Conservation (phyloP, 1,140 invertebrate species). For the Atta cephalotes region DNA sequence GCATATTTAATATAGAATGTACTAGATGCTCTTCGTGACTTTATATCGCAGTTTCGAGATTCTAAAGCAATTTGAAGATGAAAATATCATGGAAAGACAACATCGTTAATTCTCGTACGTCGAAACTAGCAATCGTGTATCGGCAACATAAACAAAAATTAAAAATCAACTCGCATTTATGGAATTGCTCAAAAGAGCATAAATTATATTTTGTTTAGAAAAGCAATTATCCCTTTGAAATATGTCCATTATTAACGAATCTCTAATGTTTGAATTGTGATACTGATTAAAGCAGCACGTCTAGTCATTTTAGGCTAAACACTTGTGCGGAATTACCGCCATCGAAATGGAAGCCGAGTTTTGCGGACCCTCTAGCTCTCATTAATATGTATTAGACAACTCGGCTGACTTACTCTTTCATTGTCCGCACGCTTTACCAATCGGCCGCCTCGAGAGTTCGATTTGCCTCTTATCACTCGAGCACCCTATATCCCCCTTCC, state of each 20-base stretch:
- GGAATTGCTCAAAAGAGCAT: background rate
- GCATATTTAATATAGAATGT: slow-evolving; percentile 55
- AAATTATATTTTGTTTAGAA: background rate
- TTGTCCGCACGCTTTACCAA: slow-evolving; percentile 74
- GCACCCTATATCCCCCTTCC: slow-evolving; percentile 29
- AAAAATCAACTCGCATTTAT: background rate
- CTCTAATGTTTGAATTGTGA: background rate
- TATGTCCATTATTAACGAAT: slow-evolving; percentile 9
- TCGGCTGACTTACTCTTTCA: slow-evolving; percentile 74
- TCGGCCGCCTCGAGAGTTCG: slow-evolving; percentile 70
- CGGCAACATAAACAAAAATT: background rate
- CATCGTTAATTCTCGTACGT: background rate
- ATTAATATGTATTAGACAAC: slow-evolving; percentile 78
- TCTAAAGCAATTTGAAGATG: slow-evolving; percentile 13
- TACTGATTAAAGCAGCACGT: slow-evolving; percentile 26
- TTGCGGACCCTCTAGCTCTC: slow-evolving; percentile 65
- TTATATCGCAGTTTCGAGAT: slow-evolving; percentile 35
- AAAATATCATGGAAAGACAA: background rate
- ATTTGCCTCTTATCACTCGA: slow-evolving; percentile 74
- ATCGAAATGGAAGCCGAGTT: slow-evolving; percentile 66
- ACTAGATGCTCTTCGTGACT: slow-evolving; percentile 30
- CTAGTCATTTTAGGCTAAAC: slow-evolving; percentile 12
- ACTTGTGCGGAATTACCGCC: background rate
- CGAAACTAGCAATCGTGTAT: background rate
- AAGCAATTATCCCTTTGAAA: background rate